Base-by-base conservation (phyloP, 2,888 invertebrate species). In the Agrotis ipsilon region DNA sequence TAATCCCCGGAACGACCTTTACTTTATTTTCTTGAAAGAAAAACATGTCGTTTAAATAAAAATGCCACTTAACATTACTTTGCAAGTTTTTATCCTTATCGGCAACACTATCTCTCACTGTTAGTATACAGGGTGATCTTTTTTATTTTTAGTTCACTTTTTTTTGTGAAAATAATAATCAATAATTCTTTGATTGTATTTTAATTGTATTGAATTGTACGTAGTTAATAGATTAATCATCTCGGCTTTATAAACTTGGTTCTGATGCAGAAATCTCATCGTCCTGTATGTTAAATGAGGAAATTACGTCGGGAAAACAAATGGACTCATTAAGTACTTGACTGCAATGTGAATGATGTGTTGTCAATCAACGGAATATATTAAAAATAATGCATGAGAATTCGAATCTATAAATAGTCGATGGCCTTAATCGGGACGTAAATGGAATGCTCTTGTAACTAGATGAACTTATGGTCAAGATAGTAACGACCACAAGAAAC, bases 221-320 rank as follows among this genome's bases (percentile, higher is more conserved):
- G 24, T 24, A 32, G 3, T 11, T 11, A 6, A 9, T 19, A 6
- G 4, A 39, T 5, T 3, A 14, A 54, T n/a, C 14, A n/a, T 16
- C 14, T 39, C 21, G n/a, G 16, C 11, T 57, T n/a, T 24, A 43
- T 11, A 63, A 24, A 16, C 11, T 63, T 24, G 6, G 16, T 57
- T 43, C 11, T 24, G 24, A 6, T 18, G 11, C n/a, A 24, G 24
- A 39, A 39, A 54, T 14, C 14, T n/a, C 46, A 60, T 48, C 19
- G 27, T 16, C 24, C 43, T 62, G 18, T 75, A 32, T 55, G 21
- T 19, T 55, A 18, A 49, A 24, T 39, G n/a, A 73, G 54, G 49
- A 60, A 73, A 45, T 60, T 19, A 43, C 43, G 24, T 27, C 13
- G 13, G 24, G 48, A 43, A 80, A 79, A 68, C 45, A 80, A 78